These are phyloP conservation scores for Tenthredo livida DNA, from an alignment of 2,888 invertebrate genomes.

Conservation along the genomic window DNA sequence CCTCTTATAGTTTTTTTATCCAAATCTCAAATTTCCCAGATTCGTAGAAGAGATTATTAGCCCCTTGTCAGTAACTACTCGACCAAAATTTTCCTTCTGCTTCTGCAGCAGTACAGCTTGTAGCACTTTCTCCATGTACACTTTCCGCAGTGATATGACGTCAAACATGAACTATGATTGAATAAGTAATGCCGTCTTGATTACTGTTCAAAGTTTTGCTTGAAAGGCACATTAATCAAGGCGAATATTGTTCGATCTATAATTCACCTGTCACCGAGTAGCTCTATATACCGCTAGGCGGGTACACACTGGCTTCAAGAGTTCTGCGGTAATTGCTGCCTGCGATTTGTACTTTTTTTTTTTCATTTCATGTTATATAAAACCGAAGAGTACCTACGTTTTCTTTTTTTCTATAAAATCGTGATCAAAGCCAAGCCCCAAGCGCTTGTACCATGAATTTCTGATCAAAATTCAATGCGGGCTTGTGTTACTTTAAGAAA, in stretches of 20 bases:
- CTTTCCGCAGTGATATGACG: constrained; percentile 22
- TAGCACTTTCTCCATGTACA: constrained; percentile 23
- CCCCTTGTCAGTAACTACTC: neutral
- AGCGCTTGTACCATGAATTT: neutral
- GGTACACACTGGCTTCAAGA: neutral
- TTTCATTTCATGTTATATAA: neutral
- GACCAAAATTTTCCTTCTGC: neutral
- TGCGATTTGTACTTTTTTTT: too few species aligned
- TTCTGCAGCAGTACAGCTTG: neutral
- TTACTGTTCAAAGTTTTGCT: neutral
- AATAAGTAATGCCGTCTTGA: neutral
- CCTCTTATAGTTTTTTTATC: neutral
- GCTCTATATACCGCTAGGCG: neutral
- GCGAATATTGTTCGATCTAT: constrained; percentile 3
- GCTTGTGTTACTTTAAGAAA: neutral
- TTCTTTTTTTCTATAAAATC: neutral
- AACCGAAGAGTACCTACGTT: neutral
- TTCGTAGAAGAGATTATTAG: neutral
- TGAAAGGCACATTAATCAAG: neutral
- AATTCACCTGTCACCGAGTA: neutral
- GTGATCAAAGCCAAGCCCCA: neutral
- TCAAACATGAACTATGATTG: constrained; percentile 9
- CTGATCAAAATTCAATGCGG: neutral
- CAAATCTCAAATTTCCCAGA: neutral
- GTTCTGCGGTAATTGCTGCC: neutral